Evolutionary conservation across 2,888 invertebrate genomes (phyloP).

Genomic region (Tineola bisselliella): DNA sequence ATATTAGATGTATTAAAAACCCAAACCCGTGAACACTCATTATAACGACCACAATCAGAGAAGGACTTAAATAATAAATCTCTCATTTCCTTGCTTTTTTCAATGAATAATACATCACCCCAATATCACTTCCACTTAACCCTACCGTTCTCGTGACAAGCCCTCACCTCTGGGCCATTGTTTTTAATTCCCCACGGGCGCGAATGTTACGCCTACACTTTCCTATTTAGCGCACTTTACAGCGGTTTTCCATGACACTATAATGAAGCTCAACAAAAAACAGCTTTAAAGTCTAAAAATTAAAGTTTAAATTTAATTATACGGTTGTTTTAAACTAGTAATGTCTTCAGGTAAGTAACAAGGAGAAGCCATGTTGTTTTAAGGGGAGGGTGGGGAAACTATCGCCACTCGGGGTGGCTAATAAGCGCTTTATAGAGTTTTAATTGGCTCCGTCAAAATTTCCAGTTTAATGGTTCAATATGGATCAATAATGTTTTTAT

Average conservation of each 20-base stretch:
- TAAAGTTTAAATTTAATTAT: not conserved
- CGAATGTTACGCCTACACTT: conserved; percentile 60
- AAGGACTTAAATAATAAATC: not conserved
- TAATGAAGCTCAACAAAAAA: not conserved
- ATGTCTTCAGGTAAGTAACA: conserved; percentile 43
- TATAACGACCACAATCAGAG: not conserved
- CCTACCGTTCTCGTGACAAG: conserved; percentile 48
- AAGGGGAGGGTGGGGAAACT: conserved; percentile 35
- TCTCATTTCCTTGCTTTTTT: conserved; percentile 24
- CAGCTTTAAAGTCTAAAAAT: not conserved
- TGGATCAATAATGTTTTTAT: conserved; percentile 43
- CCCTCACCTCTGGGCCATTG: conserved; percentile 50
- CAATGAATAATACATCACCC: conserved; percentile 44
- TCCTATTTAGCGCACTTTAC: conserved; percentile 38
- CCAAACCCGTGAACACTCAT: too few species aligned
- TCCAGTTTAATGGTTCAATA: conserved; percentile 11
- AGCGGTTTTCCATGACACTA: not conserved
- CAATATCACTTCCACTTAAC: conserved; percentile 35
- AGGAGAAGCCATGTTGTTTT: conserved; percentile 64
- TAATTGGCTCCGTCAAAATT: conserved; percentile 49
- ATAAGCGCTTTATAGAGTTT: conserved; percentile 57
- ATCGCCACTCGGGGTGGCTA: conserved; percentile 43
- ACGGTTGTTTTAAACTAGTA: not conserved
- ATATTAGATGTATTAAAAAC: too few species aligned
- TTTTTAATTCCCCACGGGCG: conserved; percentile 55